Evolutionary conservation across 1,140 invertebrate species (phyloP), one percentile per base, ranked within the genome.

Genomic region (Meloidogyne hapla): DNA sequence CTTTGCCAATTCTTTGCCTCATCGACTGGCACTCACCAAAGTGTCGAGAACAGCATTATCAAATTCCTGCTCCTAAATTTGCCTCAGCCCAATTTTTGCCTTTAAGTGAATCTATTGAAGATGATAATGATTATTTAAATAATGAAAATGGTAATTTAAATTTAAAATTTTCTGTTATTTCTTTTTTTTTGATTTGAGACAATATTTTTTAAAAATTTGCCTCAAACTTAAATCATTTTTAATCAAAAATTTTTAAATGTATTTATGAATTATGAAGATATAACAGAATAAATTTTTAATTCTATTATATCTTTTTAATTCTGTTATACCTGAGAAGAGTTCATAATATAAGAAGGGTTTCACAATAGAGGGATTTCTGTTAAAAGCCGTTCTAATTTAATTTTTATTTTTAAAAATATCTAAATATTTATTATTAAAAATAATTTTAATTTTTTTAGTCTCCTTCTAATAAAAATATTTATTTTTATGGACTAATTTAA

Each of bases 1-100:
- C 48, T 28, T 62, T 76, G 74, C 70, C 76, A 8, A 77, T 77
- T 42, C 64, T 77, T n/a, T 77, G 76, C 42, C 66, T 77, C 33
- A 75, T 77, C 21, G 76, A 77, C 8, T 77, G 76, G 76, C 61
- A 72, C 40, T 63, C 76, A 18, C 69, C 65, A 21, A 69, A 74
- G 64, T 77, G 76, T n/a, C 76, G 45, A 23, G 76, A 77, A 18
- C 70, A 77, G 38, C 28, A 63, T 66, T 73, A 77, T 28, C 45
- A 77, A 61, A 28, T 77, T 33, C 76, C 76, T 38, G 74, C 62
- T 33, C 76, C 76, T 15, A 73, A 75, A 15, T 77, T 77, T 77
- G 63, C 45, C n/a, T 21, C 48, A 8, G 25, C 70, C 75, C 33
- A 77, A 77, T 48, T 72, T 38, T 63, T 42, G 73, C 71, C 71